Evolutionary conservation across 2,888 invertebrate species (phyloP), one percentile per base, ranked within the genome.

Genomic region (Asteroscopus sphinx): DNA sequence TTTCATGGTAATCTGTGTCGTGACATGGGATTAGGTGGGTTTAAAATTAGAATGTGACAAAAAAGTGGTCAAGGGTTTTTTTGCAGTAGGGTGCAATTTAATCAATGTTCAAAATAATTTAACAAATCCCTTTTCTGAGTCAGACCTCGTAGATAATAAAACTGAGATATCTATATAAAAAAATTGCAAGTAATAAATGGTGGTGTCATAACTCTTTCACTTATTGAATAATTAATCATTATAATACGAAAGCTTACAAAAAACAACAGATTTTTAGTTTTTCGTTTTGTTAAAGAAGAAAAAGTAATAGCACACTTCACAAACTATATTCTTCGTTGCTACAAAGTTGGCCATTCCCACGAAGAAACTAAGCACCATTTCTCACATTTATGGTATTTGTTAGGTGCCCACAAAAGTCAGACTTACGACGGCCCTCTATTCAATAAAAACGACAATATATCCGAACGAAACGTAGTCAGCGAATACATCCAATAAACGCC

Each of bases 361-460:
- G 15, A 45, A 6, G 12, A 25, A 42, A 5, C 16, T 47, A 37
- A 53, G 26, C 30, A 13, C 28, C 47, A 64, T 33, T 58, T 41
- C 26, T 53, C 25, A 51, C 51, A 59, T 59, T 51, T 59, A 59
- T 57, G 12, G 52, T 41, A 70, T 52, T 41, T 70, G 44, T 64
- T 37, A 57, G 13, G 28, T 35, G 21, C 7, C 44, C 62, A 32
- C 70, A 44, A 69, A 69, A 44, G 25, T 55, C 63, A 52, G 7
- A 42, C 45, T 41, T 53, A 56, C 30, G 25, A 33, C 39, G 35
- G 45, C 33, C 37, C 25, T 33, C 44, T 52, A 62, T 47, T 56
- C 17, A 65, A 76, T 76, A 75, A 75, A 76, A 73, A 67, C 74
- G 57, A 65, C 73, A 70, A 76, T 75, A 76, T 75, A 75, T 68